Evolutionary conservation across 2,888 invertebrate genomes (phyloP).

Genomic region (Heliconius charithonia): DNA sequence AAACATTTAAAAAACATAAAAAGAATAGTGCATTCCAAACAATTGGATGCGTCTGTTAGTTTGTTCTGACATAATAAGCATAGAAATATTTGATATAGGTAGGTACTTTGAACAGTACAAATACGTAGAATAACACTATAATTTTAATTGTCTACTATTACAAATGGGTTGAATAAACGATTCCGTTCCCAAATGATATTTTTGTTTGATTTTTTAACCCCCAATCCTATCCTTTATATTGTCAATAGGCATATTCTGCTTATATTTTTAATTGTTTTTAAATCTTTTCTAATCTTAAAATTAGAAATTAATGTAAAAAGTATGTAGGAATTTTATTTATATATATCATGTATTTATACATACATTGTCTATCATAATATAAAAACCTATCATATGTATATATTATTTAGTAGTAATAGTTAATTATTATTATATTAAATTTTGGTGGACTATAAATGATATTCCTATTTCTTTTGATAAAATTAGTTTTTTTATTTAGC

Average conservation of each 20-base stretch:
- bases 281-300: too few species aligned
- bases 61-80: constrained; percentile 73
- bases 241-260: background rate
- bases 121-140: constrained; percentile 79
- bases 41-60: constrained; percentile 74
- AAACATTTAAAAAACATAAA: constrained; percentile 46
- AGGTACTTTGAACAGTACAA: constrained; percentile 83
- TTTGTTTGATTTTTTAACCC: constrained; percentile 63
- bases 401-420: too few species aligned
- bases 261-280: too few species aligned
- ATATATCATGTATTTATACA: too few species aligned
- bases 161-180: constrained; percentile 83
- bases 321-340: too few species aligned
- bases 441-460: too few species aligned
- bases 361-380: too few species aligned
- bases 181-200: constrained; percentile 77
- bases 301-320: too few species aligned
- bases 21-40: constrained; percentile 55
- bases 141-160: constrained; percentile 80
- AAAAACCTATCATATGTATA: too few species aligned
- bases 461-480: too few species aligned
- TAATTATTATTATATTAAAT: too few species aligned
- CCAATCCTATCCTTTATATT: constrained; percentile 1
- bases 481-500: too few species aligned
- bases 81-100: constrained; percentile 76